A percentile compares a stretch with the other conserved stretches of the same genome.
These are phyloP conservation scores for Sisor rabdophorus DNA, from an alignment of 2,113 vertebrate genomes.

Conservation along the genomic window DNA sequence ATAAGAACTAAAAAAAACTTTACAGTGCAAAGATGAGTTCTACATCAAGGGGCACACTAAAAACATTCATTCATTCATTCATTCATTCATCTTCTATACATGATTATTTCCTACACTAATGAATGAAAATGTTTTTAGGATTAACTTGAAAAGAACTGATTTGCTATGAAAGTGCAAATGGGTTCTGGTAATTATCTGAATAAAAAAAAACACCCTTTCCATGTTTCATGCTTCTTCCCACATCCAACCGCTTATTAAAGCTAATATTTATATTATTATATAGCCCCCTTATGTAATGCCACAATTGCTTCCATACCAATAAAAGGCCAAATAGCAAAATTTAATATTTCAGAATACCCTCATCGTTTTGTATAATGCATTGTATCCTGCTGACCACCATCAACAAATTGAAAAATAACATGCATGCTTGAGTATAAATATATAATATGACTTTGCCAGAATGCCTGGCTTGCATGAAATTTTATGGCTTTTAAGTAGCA, in stretches of 20 bases:
- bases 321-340: constrained; percentile 3
- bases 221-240: not conserved
- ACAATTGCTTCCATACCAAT: too few relatives aligned
- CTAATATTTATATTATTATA: constrained; percentile 1
- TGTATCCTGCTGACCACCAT: not conserved
- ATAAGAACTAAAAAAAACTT: not conserved
- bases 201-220: not conserved
- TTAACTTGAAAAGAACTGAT: not conserved
- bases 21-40: not conserved
- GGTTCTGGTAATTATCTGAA: not conserved
- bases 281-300: too few relatives aligned
- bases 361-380: not conserved
- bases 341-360: not conserved
- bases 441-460: constrained; percentile 7
- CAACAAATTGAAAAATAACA: not conserved
- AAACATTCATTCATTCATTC: too few relatives aligned
- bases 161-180: not conserved
- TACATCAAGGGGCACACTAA: not conserved
- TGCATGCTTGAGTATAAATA: not conserved
- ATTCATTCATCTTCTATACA: too few relatives aligned
- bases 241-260: not conserved
- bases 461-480: too few relatives aligned
- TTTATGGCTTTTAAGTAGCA: constrained; percentile 42
- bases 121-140: constrained; percentile 32
- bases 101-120: too few relatives aligned